Conservation (phyloP, 1,140 invertebrate species). For the Linepithema humile region DNA sequence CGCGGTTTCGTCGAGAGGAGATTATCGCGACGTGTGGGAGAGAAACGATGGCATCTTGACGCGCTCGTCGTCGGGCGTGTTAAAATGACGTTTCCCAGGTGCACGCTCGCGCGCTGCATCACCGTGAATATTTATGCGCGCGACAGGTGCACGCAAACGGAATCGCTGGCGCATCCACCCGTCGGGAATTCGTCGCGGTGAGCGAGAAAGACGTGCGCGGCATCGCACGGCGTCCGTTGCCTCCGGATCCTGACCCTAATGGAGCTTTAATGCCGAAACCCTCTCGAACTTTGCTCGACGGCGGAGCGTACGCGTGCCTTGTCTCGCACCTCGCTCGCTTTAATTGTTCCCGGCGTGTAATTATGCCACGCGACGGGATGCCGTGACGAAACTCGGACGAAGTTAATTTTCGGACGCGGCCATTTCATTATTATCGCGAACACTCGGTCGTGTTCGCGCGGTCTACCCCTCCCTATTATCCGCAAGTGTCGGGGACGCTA, state of each 20-base stretch:
- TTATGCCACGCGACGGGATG: slow-evolving; percentile 13
- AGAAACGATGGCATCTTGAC: not conserved
- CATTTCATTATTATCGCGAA: slow-evolving; percentile 46
- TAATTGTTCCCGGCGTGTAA: slow-evolving; percentile 33
- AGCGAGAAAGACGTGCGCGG: slow-evolving; percentile 20
- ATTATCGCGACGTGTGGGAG: slow-evolving; percentile 2
- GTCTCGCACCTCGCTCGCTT: not conserved
- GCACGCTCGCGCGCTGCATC: not conserved
- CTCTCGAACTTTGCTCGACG: not conserved
- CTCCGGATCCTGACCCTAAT: not conserved
- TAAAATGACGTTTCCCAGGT: not conserved
- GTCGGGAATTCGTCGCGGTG: not conserved
- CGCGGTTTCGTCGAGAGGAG: not conserved
- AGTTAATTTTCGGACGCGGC: slow-evolving; percentile 52
- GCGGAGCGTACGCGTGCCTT: too few relatives aligned
- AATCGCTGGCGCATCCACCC: not conserved
- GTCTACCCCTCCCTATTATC: slow-evolving; percentile 8
- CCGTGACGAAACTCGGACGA: slow-evolving; percentile 33
- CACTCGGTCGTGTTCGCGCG: not conserved
- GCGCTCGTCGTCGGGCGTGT: not conserved
- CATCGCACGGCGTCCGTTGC: not conserved
- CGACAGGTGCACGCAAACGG: slow-evolving; percentile 36
- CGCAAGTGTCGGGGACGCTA: not conserved
- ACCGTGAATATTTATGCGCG: slow-evolving; percentile 35
- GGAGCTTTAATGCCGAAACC: slow-evolving; percentile 11